Percentiles rank a stretch among this genome's conserved stretches.
phyloP scores from a whole-genome alignment of 2,113 vertebrate genomes.

The Eolophus roseicapilla region DNA sequence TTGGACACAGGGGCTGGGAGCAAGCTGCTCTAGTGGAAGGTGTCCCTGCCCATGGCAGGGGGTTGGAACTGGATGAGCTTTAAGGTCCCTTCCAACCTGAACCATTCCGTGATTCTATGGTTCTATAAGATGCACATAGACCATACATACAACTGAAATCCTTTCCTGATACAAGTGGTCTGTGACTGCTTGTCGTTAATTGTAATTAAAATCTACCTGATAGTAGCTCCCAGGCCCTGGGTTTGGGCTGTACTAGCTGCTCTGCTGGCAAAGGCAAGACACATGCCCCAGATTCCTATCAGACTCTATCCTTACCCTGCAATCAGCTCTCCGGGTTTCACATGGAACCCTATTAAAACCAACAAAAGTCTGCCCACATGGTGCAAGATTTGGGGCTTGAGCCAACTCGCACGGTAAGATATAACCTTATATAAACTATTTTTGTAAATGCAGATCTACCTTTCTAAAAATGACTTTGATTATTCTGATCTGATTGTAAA shows the following conservation, averaged over 20 bases:
- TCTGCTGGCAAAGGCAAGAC: not conserved
- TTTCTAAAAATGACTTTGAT: not conserved
- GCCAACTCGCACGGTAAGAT: not conserved
- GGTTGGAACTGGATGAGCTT: too few relatives aligned
- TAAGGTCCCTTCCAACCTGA: too few relatives aligned
- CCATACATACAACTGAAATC: not conserved
- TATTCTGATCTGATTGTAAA: not conserved
- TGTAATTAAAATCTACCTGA: not conserved
- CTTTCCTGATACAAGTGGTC: not conserved
- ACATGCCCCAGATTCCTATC: not conserved
- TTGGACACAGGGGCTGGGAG: not conserved
- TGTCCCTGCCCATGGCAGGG: not conserved
- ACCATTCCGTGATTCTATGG: too few relatives aligned
- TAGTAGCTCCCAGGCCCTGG: not conserved
- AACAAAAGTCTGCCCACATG: fast-evolving
- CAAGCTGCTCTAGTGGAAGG: not conserved
- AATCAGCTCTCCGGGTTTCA: not conserved
- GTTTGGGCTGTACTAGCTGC: not conserved
- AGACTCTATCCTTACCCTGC: not conserved
- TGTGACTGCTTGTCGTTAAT: not conserved
- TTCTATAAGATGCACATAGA: not conserved
- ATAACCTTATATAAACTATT: fast-evolving
- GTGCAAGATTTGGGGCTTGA: not conserved
- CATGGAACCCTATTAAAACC: not conserved
- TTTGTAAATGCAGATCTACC: not conserved